Conservation (phyloP, 2,113 vertebrate genomes). For the Leptobrachium leishanense region DNA sequence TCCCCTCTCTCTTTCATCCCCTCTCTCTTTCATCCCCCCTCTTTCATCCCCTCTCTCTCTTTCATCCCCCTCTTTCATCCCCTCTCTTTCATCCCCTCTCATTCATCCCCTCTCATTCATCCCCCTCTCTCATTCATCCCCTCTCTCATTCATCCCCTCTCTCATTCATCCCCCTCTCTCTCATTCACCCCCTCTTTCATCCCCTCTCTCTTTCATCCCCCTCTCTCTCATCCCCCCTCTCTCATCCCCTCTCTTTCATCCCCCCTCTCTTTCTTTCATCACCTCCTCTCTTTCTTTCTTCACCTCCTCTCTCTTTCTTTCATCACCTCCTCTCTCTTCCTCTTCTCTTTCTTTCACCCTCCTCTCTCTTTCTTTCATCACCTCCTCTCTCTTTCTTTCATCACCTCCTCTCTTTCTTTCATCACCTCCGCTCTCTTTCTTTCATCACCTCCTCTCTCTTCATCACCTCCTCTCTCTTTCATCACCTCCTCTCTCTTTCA, state of each 20-base stretch:
- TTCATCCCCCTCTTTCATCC: too few species aligned
- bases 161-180: neutral
- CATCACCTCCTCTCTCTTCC: constrained; percentile 33
- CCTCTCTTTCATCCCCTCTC: too few species aligned
- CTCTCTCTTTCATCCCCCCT: too few species aligned
- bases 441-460: neutral
- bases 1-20: too few species aligned
- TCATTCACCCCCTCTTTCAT: neutral
- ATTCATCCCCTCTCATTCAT: too few species aligned
- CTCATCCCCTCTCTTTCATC: neutral
- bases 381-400: accelerated
- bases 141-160: too few species aligned
- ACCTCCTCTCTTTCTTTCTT: neutral
- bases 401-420: accelerated
- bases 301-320: neutral
- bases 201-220: constrained; percentile 5
- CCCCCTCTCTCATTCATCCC: too few species aligned
- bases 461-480: neutral
- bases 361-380: neutral
- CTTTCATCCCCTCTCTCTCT: too few species aligned
- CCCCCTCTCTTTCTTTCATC: neutral
- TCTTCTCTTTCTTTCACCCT: constrained; percentile 37
- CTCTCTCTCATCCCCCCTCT: neutral
- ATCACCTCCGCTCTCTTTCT: neutral
- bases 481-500: too few species aligned